Evolutionary conservation across 1,140 invertebrate genomes (phyloP).

Genomic region (Chrysopa pallens): DNA sequence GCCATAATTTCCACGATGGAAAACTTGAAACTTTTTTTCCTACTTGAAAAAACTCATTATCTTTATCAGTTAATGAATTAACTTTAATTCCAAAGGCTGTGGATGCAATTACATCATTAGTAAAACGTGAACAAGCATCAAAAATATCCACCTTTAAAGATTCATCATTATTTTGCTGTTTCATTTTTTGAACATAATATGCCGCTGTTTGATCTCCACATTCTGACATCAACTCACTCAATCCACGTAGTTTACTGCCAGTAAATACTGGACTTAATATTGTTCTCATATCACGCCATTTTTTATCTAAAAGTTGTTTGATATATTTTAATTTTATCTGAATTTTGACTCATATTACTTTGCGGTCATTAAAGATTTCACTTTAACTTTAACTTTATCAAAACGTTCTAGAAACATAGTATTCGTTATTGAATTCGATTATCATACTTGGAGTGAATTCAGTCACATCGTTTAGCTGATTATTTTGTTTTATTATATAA

Average conservation of each 20-base stretch:
- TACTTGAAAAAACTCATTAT: slow-evolving; percentile 7
- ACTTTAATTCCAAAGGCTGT: slow-evolving; percentile 10
- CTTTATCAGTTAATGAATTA: slow-evolving; percentile 8
- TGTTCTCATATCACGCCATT: slow-evolving; percentile 6
- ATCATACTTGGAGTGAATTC: too few species aligned
- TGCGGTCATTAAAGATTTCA: too few species aligned
- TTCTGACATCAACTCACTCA: slow-evolving; percentile 15
- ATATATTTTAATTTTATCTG: too few species aligned
- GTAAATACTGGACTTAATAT: slow-evolving; percentile 16
- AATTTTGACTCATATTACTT: too few species aligned
- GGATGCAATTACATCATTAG: slow-evolving; percentile 9
- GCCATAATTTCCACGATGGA: background rate
- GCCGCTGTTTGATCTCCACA: slow-evolving; percentile 3
- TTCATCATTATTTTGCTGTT: background rate
- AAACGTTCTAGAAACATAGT: too few species aligned
- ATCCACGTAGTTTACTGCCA: slow-evolving; percentile 29
- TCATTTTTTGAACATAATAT: slow-evolving; percentile 5
- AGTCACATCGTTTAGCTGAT: too few species aligned
- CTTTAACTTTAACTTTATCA: too few species aligned
- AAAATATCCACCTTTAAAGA: background rate
- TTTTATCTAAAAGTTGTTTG: slow-evolving; percentile 2
- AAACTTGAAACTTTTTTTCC: slow-evolving; percentile 1
- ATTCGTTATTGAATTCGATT: too few species aligned
- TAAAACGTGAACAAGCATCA: slow-evolving; percentile 2
- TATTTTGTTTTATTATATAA: too few species aligned